Conservation (phyloP, 2,888 invertebrate species). For the Clistopyga incitator region DNA sequence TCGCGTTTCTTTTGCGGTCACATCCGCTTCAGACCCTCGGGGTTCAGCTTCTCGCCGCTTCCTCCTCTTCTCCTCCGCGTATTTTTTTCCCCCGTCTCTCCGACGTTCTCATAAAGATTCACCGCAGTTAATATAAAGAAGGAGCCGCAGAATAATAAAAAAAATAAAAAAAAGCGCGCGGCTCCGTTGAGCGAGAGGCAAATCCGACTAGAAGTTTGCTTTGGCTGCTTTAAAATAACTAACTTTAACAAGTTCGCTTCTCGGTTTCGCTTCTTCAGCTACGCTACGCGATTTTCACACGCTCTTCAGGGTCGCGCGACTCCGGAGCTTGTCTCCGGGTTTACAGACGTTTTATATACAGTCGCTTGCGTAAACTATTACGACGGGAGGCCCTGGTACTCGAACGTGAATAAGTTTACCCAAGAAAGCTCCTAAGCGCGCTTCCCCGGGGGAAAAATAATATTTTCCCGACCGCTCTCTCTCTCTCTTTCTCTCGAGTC, state of each 20-base stretch:
- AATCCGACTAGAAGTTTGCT: conserved; percentile 79
- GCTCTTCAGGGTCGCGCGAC: conserved; percentile 65
- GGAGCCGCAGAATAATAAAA: conserved; percentile 75
- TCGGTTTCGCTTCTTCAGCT: conserved; percentile 19
- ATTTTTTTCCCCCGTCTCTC: conserved; percentile 42
- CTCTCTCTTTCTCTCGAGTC: too few relatives aligned
- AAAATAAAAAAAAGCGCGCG: conserved; percentile 75
- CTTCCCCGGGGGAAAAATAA: conserved; percentile 66
- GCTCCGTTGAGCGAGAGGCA: conserved; percentile 78
- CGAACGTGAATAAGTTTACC: conserved; percentile 39
- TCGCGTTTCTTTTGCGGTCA: conserved; percentile 59
- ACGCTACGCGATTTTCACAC: conserved; percentile 79
- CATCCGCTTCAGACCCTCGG: conserved; percentile 54
- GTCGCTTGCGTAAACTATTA: conserved; percentile 57
- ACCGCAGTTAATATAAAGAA: conserved; percentile 75
- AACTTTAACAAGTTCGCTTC: conserved; percentile 62
- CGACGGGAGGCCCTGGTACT: conserved; percentile 37
- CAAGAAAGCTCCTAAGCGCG: conserved; percentile 37
- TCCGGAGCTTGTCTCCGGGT: conserved; percentile 61
- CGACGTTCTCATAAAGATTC: conserved; percentile 75
- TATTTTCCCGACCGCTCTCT: conserved; percentile 63
- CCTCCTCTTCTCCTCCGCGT: conserved; percentile 13
- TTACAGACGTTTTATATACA: conserved; percentile 62
- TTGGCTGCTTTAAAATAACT: conserved; percentile 82
- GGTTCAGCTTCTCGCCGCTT: conserved; percentile 38